A percentile compares a stretch with the other conserved stretches of the same genome.
Conservation (phyloP, 1,140 invertebrate genomes). For the Odontomachus brunneus region DNA sequence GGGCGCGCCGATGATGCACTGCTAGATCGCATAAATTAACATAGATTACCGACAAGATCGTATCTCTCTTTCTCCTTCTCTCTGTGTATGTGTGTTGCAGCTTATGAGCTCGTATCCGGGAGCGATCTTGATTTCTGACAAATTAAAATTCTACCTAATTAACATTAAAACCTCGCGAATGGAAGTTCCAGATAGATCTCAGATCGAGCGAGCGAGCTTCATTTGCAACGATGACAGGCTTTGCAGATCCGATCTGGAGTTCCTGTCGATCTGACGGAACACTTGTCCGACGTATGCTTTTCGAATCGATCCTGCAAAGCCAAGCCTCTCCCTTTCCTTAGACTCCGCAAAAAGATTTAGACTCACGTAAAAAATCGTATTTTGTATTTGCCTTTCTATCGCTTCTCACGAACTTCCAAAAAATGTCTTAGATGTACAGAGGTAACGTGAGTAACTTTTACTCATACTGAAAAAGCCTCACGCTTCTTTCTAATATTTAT, state of each 20-base stretch:
- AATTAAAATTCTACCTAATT: slow-evolving; percentile 20
- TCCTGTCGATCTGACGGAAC: background rate
- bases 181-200: background rate
- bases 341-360: too few relatives aligned
- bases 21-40: slow-evolving; percentile 20
- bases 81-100: too few relatives aligned
- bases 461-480: too few relatives aligned
- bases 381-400: too few relatives aligned
- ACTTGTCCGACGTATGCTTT: background rate
- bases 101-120: background rate
- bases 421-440: too few relatives aligned
- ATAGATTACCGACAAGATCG: slow-evolving; percentile 7
- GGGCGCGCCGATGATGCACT: background rate
- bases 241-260: background rate
- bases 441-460: too few relatives aligned
- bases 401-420: too few relatives aligned
- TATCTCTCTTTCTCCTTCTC: background rate
- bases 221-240: background rate
- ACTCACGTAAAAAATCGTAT: too few relatives aligned
- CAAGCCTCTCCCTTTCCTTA: background rate
- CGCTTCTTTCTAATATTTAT: too few relatives aligned
- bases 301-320: background rate
- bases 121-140: background rate
- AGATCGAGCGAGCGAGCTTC: background rate
- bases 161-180: slow-evolving; percentile 14